Percentiles rank a stretch among this genome's conserved stretches.
phyloP scores from a whole-genome alignment of 2,888 invertebrate genomes.

The Dyspetes luteomarginatus region DNA sequence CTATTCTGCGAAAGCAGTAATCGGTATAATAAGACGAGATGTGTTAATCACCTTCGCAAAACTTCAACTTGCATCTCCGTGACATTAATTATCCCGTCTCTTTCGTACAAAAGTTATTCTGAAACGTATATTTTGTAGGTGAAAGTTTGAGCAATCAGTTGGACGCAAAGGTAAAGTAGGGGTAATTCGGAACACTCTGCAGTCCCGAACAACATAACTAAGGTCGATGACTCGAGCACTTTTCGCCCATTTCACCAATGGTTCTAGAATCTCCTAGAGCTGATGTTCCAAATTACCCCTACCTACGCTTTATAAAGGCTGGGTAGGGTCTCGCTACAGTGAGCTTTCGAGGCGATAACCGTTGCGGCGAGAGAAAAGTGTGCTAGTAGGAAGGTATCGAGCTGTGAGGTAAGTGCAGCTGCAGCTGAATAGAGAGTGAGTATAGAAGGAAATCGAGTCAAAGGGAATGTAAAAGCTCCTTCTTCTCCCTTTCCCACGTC shows the following conservation, averaged over 20 bases:
- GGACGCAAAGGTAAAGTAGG: constrained; percentile 11
- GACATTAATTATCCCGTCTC: neutral
- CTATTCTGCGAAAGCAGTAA: neutral
- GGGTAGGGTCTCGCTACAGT: too few relatives aligned
- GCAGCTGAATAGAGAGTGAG: constrained; percentile 54
- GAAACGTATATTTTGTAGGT: neutral
- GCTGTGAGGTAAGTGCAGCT: constrained; percentile 59
- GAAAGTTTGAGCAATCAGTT: constrained; percentile 23
- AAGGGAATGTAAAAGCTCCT: constrained; percentile 57
- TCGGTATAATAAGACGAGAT: too few relatives aligned
- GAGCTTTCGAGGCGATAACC: constrained; percentile 39
- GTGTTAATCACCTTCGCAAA: too few relatives aligned
- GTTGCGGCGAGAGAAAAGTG: constrained; percentile 52
- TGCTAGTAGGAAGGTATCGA: constrained; percentile 58
- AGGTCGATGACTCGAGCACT: too few relatives aligned
- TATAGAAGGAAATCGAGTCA: constrained; percentile 63
- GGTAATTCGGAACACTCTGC: too few relatives aligned
- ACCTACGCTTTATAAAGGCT: too few relatives aligned
- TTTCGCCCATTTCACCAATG: too few relatives aligned
- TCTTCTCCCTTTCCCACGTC: constrained; percentile 10
- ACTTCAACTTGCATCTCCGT: too few relatives aligned
- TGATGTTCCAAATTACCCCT: too few relatives aligned
- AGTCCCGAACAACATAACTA: too few relatives aligned
- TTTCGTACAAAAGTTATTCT: neutral
- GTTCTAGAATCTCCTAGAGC: too few relatives aligned